Base-by-base conservation (phyloP, 2,797 vertebrate species). In the Melanotaenia pygmaea region DNA sequence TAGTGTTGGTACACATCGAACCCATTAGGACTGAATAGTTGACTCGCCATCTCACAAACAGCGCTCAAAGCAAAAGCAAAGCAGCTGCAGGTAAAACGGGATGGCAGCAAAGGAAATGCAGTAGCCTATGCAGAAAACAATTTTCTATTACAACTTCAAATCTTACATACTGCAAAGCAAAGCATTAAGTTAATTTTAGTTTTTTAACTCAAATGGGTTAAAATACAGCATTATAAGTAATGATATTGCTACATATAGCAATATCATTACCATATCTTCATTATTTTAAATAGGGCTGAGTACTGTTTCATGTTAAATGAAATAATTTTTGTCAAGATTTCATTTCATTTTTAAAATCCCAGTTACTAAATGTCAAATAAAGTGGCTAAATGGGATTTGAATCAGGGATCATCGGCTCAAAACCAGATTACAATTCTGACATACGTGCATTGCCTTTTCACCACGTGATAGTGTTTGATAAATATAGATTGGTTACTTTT, bases 11-110 rank as follows among this genome's bases (percentile, higher is more conserved):
- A 61, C 74, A 84, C 51, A n/a, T 86, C 86, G 69, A 89, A 45
- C 88, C 91, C 89, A 91, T 93, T 60, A 74, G 83, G 81, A 82
- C 69, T 64, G 56, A 81, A 61, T 85, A 85, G 65, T 60, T 84
- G 64, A 82, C 67, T 82, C 78, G 66, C 90, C 91, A 92, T 93
- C 90, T 91, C 18, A 35, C 22, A 74, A 53, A 61, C 60, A 69
- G 37, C 77, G 76, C 50, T 76, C 26, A 72, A 75, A 87, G 88
- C 79, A 79, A 58, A 84, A 84, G 82, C 77, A 81, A 80, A 84
- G 84, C 59, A 26, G 80, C 69, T 78, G 82, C 40, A 83, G 60
- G 13, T 53, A 72, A 72, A 80, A 54, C 54, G 13, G 14, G 59
- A 67, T n/a, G 37, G 12, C 11, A 70, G 70, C 66, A 69, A 24